These are phyloP conservation scores for Danaus chrysippus DNA, from an alignment of 2,888 invertebrate genomes.

Conservation along the genomic window DNA sequence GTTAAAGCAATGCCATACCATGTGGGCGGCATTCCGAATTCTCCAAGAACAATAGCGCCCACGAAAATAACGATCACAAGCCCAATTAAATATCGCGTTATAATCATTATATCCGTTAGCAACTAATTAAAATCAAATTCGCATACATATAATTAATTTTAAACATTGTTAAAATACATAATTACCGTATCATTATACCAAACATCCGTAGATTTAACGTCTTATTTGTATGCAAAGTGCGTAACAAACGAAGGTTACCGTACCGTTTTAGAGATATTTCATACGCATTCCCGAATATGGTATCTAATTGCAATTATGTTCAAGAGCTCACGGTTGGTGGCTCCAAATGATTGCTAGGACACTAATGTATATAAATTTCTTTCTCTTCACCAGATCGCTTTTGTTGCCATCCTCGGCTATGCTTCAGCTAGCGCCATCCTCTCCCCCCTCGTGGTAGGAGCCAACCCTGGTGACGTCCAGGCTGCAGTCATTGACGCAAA, in stretches of 20 bases:
- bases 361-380: not conserved
- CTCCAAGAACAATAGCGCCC: no score
- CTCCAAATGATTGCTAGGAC: slow-evolving; percentile 11
- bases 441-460: slow-evolving; percentile 54
- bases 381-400: slow-evolving; percentile 53
- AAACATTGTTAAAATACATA: no score
- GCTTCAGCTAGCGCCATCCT: slow-evolving; percentile 63
- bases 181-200: no score
- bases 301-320: slow-evolving; percentile 1
- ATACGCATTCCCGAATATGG: not conserved
- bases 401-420: slow-evolving; percentile 73
- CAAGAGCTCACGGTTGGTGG: not conserved
- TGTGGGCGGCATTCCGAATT: no score
- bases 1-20: not conserved
- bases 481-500: slow-evolving; percentile 69
- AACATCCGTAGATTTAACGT: no score
- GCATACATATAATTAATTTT: no score
- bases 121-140: no score
- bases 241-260: not conserved
- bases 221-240: slow-evolving; percentile 1
- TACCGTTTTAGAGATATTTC: not conserved
- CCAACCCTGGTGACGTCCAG: slow-evolving; percentile 67
- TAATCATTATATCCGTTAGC: no score
- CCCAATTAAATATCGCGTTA: no score
- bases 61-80: no score